Evolutionary conservation across 2,888 invertebrate species (phyloP).

Genomic region (Fissipunctia ypsillon): DNA sequence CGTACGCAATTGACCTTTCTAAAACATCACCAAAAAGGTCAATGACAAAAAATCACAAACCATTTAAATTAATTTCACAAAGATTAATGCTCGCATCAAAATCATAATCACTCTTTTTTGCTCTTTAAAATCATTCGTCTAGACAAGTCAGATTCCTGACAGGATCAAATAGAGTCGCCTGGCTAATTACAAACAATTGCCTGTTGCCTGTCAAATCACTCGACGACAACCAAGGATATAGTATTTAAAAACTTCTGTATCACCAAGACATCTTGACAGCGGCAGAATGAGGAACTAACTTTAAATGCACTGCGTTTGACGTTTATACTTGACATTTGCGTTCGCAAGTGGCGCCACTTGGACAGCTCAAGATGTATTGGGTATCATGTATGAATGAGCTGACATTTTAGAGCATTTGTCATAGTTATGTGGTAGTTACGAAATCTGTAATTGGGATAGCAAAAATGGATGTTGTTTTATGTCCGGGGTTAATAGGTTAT

Average conservation of each 20-base stretch:
- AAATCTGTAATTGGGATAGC: constrained; percentile 50
- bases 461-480: constrained; percentile 31
- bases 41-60: constrained; percentile 39
- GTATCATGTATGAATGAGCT: background rate
- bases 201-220: constrained; percentile 64
- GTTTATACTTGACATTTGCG: constrained; percentile 13
- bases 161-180: constrained; percentile 51
- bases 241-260: constrained; percentile 36
- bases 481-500: constrained; percentile 33
- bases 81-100: constrained; percentile 29
- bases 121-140: constrained; percentile 42
- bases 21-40: constrained; percentile 10
- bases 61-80: constrained; percentile 46
- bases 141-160: constrained; percentile 45
- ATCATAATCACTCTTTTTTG: constrained; percentile 44
- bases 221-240: constrained; percentile 63
- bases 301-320: constrained; percentile 28
- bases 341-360: constrained; percentile 33
- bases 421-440: constrained; percentile 36
- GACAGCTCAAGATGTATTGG: constrained; percentile 18
- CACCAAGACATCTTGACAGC: constrained; percentile 15
- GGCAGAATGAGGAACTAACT: constrained; percentile 32
- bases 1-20: constrained; percentile 11
- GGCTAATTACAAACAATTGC: constrained; percentile 51
- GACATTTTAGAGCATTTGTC: constrained; percentile 45